Conservation (phyloP, 1,140 invertebrate genomes). For the Antheraea mylitta region DNA sequence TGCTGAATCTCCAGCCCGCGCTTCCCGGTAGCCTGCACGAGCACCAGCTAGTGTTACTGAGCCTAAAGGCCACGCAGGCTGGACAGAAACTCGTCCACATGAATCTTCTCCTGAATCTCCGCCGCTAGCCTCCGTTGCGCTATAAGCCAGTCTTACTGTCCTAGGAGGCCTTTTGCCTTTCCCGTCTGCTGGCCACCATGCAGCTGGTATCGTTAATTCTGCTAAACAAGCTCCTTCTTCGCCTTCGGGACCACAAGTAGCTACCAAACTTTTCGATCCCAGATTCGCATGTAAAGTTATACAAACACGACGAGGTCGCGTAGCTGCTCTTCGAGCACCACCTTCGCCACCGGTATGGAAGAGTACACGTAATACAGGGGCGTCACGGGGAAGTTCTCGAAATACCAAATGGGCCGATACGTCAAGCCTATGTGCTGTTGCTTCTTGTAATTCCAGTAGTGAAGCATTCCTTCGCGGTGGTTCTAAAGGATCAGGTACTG, state of each 20-base stretch:
- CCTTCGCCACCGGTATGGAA: constrained; percentile 93
- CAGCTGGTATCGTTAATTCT: constrained; percentile 86
- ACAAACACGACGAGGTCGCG: constrained; percentile 82
- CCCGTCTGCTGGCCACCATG: constrained; percentile 91
- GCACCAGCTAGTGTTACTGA: constrained; percentile 86
- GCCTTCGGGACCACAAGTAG: constrained; percentile 92
- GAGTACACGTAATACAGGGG: constrained; percentile 91
- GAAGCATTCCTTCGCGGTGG: constrained; percentile 67
- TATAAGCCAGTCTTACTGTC: constrained; percentile 89
- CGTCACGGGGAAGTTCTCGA: constrained; percentile 89
- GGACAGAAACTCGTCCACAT: constrained; percentile 82
- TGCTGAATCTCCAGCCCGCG: constrained; percentile 88
- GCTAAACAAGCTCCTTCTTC: constrained; percentile 94
- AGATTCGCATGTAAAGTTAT: constrained; percentile 87
- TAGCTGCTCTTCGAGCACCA: constrained; percentile 76
- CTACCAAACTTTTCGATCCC: constrained; percentile 82
- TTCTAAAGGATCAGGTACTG: constrained; percentile 88
- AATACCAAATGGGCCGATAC: constrained; percentile 95
- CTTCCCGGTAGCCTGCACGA: constrained; percentile 89
- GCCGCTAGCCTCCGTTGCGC: constrained; percentile 87
- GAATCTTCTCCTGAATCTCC: constrained; percentile 84
- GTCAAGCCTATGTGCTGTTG: constrained; percentile 88
- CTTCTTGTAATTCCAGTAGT: constrained; percentile 82
- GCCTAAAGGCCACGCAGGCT: constrained; percentile 86
- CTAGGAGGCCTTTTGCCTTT: constrained; percentile 81